Conservation (phyloP, 2,113 vertebrate species). For the Callospermophilus lateralis region DNA sequence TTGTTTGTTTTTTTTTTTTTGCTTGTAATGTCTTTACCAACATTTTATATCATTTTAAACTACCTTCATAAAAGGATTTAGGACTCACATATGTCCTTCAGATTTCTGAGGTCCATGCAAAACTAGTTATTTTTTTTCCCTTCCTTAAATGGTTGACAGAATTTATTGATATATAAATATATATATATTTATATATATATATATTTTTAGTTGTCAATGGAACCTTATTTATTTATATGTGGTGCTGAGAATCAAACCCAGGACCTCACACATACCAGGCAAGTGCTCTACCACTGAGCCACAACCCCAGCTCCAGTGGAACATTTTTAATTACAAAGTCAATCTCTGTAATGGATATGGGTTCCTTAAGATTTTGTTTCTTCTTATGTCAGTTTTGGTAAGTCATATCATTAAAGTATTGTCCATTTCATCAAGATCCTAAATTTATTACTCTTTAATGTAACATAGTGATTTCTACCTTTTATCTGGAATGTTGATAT, state of each 20-base stretch:
- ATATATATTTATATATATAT: no score
- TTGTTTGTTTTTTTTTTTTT: background rate
- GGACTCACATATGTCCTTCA: background rate
- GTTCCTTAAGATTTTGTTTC: conserved; percentile 1
- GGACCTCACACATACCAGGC: no score
- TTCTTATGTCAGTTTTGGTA: background rate
- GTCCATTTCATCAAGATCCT: conserved; percentile 23
- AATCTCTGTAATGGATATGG: background rate
- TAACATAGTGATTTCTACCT: background rate
- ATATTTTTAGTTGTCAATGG: no score
- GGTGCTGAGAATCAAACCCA: no score
- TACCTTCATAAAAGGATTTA: conserved; percentile 32
- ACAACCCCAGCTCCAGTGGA: no score
- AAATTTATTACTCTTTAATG: conserved; percentile 2
- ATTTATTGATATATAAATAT: background rate
- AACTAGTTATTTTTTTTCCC: background rate
- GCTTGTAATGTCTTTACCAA: background rate
- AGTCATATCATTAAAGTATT: conserved; percentile 9
- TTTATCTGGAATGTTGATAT: conserved; percentile 22
- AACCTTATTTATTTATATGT: no score
- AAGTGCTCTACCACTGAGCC: no score
- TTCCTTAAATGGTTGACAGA: background rate
- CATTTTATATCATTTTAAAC: background rate
- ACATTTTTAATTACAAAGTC: conserved; percentile 29
- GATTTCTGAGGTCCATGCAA: background rate